phyloP scores from a whole-genome alignment of 2,113 vertebrate genomes.

The Tricholaema leucomelas region DNA sequence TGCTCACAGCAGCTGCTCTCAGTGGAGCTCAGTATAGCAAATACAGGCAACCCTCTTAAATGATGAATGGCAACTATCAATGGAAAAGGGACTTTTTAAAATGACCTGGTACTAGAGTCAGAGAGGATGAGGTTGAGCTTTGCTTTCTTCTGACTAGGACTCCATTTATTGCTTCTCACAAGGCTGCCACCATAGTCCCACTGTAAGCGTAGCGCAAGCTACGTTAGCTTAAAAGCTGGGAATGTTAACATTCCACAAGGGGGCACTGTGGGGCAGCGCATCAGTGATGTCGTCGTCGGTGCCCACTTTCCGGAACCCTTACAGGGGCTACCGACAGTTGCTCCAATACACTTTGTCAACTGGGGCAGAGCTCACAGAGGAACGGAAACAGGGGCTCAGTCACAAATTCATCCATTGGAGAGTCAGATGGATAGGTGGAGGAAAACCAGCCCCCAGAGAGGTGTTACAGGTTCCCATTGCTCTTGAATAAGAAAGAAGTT shows the following conservation, averaged over 20 bases:
- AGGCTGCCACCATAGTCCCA: not conserved
- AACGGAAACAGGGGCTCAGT: not conserved
- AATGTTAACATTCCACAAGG: constrained; percentile 16
- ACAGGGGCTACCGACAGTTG: accelerated
- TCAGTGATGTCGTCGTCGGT: not conserved
- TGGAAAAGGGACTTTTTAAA: not conserved
- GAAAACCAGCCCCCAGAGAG: too few species aligned
- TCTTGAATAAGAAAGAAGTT: not conserved
- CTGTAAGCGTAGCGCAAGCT: accelerated
- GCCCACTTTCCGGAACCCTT: not conserved
- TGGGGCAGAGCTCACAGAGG: not conserved
- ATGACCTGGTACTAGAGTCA: not conserved
- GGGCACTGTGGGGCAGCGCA: constrained; percentile 21
- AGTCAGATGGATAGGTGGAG: not conserved
- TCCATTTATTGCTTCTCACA: not conserved
- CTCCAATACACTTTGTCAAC: not conserved
- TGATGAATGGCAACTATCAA: not conserved
- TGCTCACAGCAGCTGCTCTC: not conserved
- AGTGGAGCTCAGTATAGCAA: not conserved
- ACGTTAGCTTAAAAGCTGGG: not conserved
- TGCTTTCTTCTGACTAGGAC: not conserved
- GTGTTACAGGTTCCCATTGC: too few species aligned
- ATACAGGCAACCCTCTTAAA: not conserved
- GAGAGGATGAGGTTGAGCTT: not conserved
- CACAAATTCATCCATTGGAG: accelerated